A percentile compares a stretch with the other conserved stretches of the same genome.
Conservation (phyloP, 2,797 vertebrate genomes). For the Centropyge bicolor region DNA sequence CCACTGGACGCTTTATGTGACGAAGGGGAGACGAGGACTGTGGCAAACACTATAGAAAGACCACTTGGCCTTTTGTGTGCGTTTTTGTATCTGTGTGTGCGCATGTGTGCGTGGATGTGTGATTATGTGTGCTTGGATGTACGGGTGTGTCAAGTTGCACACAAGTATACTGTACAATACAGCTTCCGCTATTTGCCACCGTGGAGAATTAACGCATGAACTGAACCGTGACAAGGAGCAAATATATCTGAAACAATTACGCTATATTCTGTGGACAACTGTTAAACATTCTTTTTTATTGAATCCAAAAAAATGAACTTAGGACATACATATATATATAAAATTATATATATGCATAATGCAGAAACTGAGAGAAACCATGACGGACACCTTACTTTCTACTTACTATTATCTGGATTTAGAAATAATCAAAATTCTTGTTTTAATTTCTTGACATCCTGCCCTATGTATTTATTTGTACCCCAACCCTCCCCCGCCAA, state of each 20-base stretch:
- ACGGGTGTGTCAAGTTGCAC: constrained; percentile 78
- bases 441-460: constrained; percentile 79
- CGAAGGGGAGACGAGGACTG: constrained; percentile 66
- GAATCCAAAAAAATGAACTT: constrained; percentile 78
- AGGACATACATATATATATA: constrained; percentile 68
- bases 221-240: constrained; percentile 84
- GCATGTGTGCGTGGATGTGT: constrained; percentile 62
- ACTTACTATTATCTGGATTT: constrained; percentile 81
- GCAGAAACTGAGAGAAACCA: constrained; percentile 76
- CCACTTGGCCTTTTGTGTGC: constrained; percentile 81
- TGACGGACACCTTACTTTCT: constrained; percentile 78
- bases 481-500: constrained; percentile 36
- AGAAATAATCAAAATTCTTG: constrained; percentile 77
- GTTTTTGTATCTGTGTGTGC: constrained; percentile 67
- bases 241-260: constrained; percentile 85
- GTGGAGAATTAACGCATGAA: constrained; percentile 86
- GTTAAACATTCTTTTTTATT: constrained; percentile 80
- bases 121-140: constrained; percentile 67
- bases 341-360: constrained; percentile 72
- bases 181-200: constrained; percentile 82
- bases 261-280: constrained; percentile 87
- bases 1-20: constrained; percentile 73
- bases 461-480: constrained; percentile 85
- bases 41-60: constrained; percentile 76
- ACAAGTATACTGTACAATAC: constrained; percentile 87